Conservation (phyloP, 2,888 invertebrate genomes). For the Melolontha melolontha region DNA sequence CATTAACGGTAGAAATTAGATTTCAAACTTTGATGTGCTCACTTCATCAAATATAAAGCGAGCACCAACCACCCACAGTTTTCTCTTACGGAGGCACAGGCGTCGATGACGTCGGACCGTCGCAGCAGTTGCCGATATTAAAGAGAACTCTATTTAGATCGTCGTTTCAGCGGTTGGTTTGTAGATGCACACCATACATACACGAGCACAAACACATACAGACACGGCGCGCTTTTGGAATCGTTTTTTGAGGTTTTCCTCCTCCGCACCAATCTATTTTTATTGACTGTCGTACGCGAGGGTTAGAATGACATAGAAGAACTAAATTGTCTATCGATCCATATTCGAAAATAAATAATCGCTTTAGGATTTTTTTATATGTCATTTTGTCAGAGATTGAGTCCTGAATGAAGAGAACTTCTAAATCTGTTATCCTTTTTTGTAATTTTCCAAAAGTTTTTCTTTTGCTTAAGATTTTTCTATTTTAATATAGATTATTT, state of each 20-base stretch:
- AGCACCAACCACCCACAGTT: neutral
- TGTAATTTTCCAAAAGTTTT: too few relatives aligned
- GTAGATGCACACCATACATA: neutral
- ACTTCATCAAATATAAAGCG: neutral
- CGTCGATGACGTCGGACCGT: constrained; percentile 23
- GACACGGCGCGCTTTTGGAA: constrained; percentile 9
- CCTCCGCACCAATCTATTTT: constrained; percentile 28
- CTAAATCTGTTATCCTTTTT: too few relatives aligned
- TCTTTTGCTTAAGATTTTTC: too few relatives aligned
- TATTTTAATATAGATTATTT: too few relatives aligned
- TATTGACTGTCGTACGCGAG: constrained; percentile 7
- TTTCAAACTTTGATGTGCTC: neutral
- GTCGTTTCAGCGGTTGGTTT: constrained; percentile 15
- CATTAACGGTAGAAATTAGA: too few relatives aligned
- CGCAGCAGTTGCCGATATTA: constrained; percentile 22
- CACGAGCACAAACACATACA: too few relatives aligned
- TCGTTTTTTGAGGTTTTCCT: constrained; percentile 11
- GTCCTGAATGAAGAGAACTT: too few relatives aligned
- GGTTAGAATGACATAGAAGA: constrained; percentile 1
- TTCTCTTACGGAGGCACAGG: neutral
- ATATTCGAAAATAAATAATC: constrained; percentile 8
- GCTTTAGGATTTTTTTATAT: constrained; percentile 1
- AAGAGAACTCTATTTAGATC: constrained; percentile 16
- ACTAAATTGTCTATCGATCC: constrained; percentile 24
- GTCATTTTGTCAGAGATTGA: too few relatives aligned